Percentiles rank a stretch among this genome's conserved stretches.
These are phyloP conservation scores for Eudemis profundana DNA, from an alignment of 2,888 invertebrate species.

Conservation along the genomic window DNA sequence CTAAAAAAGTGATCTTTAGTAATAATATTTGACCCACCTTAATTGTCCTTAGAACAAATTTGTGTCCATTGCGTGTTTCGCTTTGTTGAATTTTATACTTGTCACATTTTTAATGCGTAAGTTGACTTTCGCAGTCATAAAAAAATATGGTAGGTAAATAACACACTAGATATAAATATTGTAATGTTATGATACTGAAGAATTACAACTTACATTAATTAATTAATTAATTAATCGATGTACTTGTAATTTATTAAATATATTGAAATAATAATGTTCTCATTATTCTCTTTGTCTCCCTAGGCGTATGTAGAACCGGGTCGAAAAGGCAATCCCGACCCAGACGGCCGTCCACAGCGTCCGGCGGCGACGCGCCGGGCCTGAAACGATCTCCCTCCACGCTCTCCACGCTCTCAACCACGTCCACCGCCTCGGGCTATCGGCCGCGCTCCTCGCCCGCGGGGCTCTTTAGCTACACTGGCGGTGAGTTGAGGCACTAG, in stretches of 20 bases:
- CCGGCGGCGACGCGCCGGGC: constrained; percentile 59
- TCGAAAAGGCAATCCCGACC: constrained; percentile 81
- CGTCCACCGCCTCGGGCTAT: constrained; percentile 78
- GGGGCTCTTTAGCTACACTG: constrained; percentile 91
- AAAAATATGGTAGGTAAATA: too few species aligned
- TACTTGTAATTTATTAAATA: background rate
- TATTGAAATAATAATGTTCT: constrained; percentile 12
- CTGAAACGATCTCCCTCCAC: constrained; percentile 76
- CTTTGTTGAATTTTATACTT: too few species aligned
- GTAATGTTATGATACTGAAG: too few species aligned
- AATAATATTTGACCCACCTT: too few species aligned
- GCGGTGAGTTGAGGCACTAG: constrained; percentile 62
- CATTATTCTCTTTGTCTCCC: constrained; percentile 25
- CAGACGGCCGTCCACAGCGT: constrained; percentile 72
- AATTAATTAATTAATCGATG: too few species aligned
- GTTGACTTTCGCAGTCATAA: too few species aligned
- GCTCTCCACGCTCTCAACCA: constrained; percentile 65
- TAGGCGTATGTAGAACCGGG: constrained; percentile 82
- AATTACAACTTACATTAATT: too few species aligned
- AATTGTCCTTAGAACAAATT: too few species aligned
- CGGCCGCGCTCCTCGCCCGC: constrained; percentile 92
- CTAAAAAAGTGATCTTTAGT: too few species aligned
- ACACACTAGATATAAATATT: too few species aligned
- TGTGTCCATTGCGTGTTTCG: too few species aligned
- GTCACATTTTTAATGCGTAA: too few species aligned